Percentiles rank a stretch among this genome's conserved stretches.
These are phyloP conservation scores for Dolomedes plantarius DNA, from an alignment of 2,888 invertebrate genomes.

Conservation along the genomic window DNA sequence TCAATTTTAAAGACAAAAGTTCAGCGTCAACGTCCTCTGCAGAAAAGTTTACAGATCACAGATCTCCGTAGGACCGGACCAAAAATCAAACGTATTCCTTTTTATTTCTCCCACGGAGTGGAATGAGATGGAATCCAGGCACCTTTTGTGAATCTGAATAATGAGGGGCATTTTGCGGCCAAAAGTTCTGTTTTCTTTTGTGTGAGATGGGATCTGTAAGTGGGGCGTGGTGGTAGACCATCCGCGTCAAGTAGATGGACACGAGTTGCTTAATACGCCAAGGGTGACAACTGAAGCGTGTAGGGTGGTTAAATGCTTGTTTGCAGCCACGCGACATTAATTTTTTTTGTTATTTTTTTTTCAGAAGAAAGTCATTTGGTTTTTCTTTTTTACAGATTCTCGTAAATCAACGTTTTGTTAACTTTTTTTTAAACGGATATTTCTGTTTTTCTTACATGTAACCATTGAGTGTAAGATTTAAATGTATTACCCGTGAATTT, in stretches of 20 bases:
- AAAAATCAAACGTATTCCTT: conserved; percentile 8
- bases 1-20: conserved; percentile 22
- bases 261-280: conserved; percentile 31
- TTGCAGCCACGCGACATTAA: conserved; percentile 15
- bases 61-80: conserved; percentile 12
- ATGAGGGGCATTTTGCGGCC: conserved; percentile 34
- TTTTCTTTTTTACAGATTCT: too few species aligned
- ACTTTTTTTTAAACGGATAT: too few species aligned
- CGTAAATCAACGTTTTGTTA: too few species aligned
- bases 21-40: conserved; percentile 54
- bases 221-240: conserved; percentile 64
- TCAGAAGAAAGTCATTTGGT: background rate
- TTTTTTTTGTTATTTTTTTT: background rate
- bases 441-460: too few species aligned
- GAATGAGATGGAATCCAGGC: conserved; percentile 51
- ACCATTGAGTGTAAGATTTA: too few species aligned
- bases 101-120: conserved; percentile 52
- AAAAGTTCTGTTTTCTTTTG: conserved; percentile 24
- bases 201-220: conserved; percentile 42
- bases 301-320: conserved; percentile 16
- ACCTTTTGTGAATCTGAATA: conserved; percentile 35
- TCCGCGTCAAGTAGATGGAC: conserved; percentile 34
- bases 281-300: conserved; percentile 45
- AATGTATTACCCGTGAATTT: too few species aligned
- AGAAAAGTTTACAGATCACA: conserved; percentile 57